Evolutionary conservation across 2,888 invertebrate species (phyloP), one percentile per base, ranked within the genome.

Genomic region (Drosophila barbarae): DNA sequence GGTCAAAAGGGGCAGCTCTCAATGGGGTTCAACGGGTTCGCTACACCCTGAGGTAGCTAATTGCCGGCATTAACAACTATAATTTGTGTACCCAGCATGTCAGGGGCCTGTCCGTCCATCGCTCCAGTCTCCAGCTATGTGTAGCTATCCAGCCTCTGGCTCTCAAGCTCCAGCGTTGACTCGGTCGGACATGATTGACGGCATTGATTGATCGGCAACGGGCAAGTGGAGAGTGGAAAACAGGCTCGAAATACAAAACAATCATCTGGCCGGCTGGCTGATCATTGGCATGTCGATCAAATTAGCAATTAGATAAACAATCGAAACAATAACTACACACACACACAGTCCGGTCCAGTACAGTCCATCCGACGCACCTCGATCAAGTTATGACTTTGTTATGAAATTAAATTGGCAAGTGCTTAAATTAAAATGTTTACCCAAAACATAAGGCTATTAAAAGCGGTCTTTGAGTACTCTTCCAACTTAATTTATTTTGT

Each of bases 121-220:
- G 12, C 42, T 42, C 41, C n/a, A 23, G 23, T 8, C n/a, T 26
- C 23, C 39, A 21, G 18, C 18, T 18, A 15, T 15, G 15, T 9
- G 15, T 28, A 10, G 10, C 38, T 13, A 6, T 23, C 15, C 15
- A 30, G 28, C 32, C 21, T 34, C 34, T 28, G 26, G 4, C 50
- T 42, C n/a, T 28, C 26, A 5, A n/a, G 23, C 42, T 10, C 34
- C 21, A 41, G 18, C 46, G 46, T 47, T 28, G 46, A 57, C 41
- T 52, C 34, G 64, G 36, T 32, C 47, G 35, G 34, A 52, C 52
- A 57, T 75, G 76, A 77, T 71, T 79, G 77, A 74, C 79, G 74
- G 72, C 64, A 78, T 74, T 74, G 69, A 78, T 66, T 76, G 68
- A 65, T 50, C 61, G 60, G 38, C 46, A 38, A 28, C 28, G 30